Base-by-base conservation (phyloP, 2,113 vertebrate genomes). In the Bubo scandiacus region DNA sequence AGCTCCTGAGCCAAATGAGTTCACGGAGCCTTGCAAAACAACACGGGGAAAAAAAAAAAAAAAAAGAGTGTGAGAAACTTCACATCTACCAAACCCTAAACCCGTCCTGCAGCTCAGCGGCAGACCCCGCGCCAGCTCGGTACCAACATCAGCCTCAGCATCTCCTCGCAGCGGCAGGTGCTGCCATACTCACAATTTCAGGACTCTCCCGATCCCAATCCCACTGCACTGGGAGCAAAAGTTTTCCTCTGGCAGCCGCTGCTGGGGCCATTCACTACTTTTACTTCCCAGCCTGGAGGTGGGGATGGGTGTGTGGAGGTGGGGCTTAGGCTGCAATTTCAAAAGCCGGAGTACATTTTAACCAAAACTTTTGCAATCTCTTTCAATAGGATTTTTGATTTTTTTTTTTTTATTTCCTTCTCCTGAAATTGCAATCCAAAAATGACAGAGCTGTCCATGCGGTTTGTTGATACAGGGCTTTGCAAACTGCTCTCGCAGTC, bases 51-150 rank as follows among this genome's bases (percentile, higher is more conserved):
- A 43, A 43, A 43, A 43, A 43, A 43, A 18, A 45, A 45, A 45
- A 45, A 45, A 29, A 47, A 49, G 80, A 8, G 57, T 32, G 1
- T 3, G 55, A 51, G 77, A 11, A 71, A 22, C 3, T 18, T 26
- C 43, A 0, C 27, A 2, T 3, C 2, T 1, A 2, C 30, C 54
- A 0, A 15, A 2, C 14, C 30, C 59, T 3, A 4, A 58, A 3
- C 15, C 43, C 25, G 3, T 15, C 51, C 70, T 2, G 22, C 52
- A 23, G 18, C 36, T 5, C 15, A 2, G 21, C 7, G 20, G 49
- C 79, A 43, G 51, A 36, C 4, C 58, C 43, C 26, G 3, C 5
- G 22, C 5, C 1, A 19, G 30, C 34, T 42, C 19, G 0, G 30
- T 5, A 5, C 15, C 42, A 0, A 0, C 8, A 36, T 0, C 29